These are phyloP conservation scores for Automeris io DNA, from an alignment of 2,888 invertebrate genomes.

Conservation along the genomic window DNA sequence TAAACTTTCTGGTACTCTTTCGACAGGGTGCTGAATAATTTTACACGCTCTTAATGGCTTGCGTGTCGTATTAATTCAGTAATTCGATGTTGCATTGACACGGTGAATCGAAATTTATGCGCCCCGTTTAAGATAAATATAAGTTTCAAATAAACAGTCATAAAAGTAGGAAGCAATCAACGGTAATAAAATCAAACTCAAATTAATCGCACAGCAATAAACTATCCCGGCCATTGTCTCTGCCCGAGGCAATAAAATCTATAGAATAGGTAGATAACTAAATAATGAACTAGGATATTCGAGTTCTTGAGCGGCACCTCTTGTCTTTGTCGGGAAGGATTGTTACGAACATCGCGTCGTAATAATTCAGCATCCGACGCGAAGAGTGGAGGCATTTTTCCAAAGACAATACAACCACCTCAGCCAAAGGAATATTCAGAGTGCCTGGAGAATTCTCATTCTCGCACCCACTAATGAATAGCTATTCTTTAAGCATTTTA, in stretches of 20 bases:
- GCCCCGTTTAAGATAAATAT: constrained; percentile 21
- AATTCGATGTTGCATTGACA: constrained; percentile 46
- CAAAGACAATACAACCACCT: constrained; percentile 70
- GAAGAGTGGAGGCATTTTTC: constrained; percentile 61
- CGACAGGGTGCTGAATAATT: constrained; percentile 71
- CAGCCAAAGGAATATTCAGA: constrained; percentile 68
- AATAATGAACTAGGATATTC: constrained; percentile 61
- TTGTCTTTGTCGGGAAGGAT: constrained; percentile 34
- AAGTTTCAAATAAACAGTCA: constrained; percentile 11
- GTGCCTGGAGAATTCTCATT: constrained; percentile 73
- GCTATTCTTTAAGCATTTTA: constrained; percentile 76
- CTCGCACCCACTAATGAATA: constrained; percentile 77
- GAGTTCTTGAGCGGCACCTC: constrained; percentile 24
- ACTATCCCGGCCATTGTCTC: constrained; percentile 33
- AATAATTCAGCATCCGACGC: constrained; percentile 65
- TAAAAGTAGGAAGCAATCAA: constrained; percentile 14
- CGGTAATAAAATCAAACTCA: constrained; percentile 20
- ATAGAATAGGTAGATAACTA: constrained; percentile 47
- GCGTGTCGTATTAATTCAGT: constrained; percentile 63
- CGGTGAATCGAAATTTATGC: constrained; percentile 39
- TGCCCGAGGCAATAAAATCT: constrained; percentile 42
- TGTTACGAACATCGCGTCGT: constrained; percentile 43
- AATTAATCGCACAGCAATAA: constrained; percentile 31
- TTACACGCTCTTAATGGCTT: constrained; percentile 70
- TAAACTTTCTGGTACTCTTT: constrained; percentile 64